Evolutionary conservation across 2,888 invertebrate genomes (phyloP), one percentile per base, ranked within the genome.

Genomic region (Oligia fasciuncula): DNA sequence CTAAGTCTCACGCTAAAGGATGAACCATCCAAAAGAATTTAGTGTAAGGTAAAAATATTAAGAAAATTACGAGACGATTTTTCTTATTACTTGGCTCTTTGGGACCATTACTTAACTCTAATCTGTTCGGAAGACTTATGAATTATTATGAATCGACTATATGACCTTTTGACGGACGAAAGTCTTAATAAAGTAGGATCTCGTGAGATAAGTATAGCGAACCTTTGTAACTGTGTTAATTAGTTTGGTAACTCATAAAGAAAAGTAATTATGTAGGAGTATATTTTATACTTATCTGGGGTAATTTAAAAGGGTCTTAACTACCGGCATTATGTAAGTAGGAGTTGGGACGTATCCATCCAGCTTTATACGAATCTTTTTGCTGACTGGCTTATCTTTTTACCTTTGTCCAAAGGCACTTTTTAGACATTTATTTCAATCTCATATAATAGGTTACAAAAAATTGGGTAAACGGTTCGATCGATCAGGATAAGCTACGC

Each of bases 41-140:
- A 43, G 23, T 51, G 40, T n/a, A 43, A 49, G 51, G 66, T 79
- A 63, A 73, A 77, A 62, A 49, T 65, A 75, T 66, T 62, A 70
- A 68, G 65, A 69, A 81, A 71, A 84, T 73, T 19, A 84, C 49
- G 69, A 66, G 23, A 54, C 40, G 8, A 57, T 71, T 85, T 57
- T 76, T 83, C 85, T 69, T 81, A 72, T 62, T 73, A 46, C 63
- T 69, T 66, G 51, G 68, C 83, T 77, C 80, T 83, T 60, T 70
- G 80, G 40, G 77, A 62, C 77, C 67, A 83, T 85, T 80, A 85
- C 75, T 65, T 73, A 70, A 80, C 71, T 72, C 66, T 85, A 85
- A 86, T 87, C 80, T 87, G 73, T 73, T 76, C 60, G 57, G n/a
- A 70, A 77, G 71, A 81, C 81, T 81, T 81, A 87, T 87, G 84